Conservation (phyloP, 2,888 invertebrate genomes). For the Seira musarum region DNA sequence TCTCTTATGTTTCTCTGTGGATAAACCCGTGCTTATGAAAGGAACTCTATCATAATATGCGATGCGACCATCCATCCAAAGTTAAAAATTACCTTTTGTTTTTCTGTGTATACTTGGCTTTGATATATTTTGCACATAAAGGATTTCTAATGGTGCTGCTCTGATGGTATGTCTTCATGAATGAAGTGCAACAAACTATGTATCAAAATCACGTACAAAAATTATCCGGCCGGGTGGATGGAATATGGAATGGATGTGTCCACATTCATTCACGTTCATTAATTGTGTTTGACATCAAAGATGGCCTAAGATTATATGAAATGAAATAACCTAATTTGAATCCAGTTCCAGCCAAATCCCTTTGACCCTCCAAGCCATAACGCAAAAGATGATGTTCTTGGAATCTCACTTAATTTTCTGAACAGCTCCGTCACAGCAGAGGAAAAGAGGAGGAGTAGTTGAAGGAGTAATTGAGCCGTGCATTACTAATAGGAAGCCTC, state of each 20-base stretch:
- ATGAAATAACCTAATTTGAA: not conserved
- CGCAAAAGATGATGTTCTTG: no score
- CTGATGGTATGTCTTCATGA: conserved; percentile 1
- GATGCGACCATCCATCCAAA: not conserved
- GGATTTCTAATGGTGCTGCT: not conserved
- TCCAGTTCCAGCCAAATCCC: not conserved
- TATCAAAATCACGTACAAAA: not conserved
- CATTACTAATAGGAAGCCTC: no score
- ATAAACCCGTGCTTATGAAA: not conserved
- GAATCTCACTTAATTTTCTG: no score
- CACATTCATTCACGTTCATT: not conserved
- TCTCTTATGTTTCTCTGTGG: not conserved
- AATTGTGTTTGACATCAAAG: not conserved
- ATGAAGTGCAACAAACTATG: not conserved
- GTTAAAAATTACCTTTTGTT: not conserved
- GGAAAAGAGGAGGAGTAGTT: not conserved
- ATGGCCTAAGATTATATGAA: not conserved
- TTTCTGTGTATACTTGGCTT: not conserved
- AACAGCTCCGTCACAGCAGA: not conserved
- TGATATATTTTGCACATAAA: not conserved
- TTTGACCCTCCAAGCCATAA: not conserved
- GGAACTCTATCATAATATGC: not conserved
- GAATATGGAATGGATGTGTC: no score
- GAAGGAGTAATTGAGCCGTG: conserved; percentile 14
- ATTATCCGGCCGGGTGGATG: conserved; percentile 16